These are phyloP conservation scores for Drosophila mimetica DNA, from an alignment of 2,888 invertebrate species.

Conservation along the genomic window DNA sequence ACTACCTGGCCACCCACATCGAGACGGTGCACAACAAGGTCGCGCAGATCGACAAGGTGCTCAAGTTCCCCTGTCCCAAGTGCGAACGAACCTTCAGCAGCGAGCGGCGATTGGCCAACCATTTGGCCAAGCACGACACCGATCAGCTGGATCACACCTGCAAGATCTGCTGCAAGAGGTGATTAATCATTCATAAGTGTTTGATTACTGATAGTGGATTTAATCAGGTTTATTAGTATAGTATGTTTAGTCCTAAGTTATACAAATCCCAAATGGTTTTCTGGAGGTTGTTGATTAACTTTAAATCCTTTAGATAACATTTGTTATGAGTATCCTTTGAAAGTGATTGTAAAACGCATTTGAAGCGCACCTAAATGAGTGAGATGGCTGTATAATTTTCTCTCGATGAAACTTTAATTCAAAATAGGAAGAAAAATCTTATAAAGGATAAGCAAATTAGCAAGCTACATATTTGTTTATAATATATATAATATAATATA, in stretches of 20 bases:
- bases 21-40: slow-evolving; percentile 71
- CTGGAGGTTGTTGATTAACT: no score
- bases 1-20: slow-evolving; percentile 71
- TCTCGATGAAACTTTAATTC: no score
- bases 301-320: no score
- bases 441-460: neutral
- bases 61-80: slow-evolving; percentile 65
- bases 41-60: slow-evolving; percentile 59
- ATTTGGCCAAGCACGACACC: slow-evolving; percentile 65
- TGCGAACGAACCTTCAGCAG: slow-evolving; percentile 71
- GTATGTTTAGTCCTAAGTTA: no score
- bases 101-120: slow-evolving; percentile 61
- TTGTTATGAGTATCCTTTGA: no score
- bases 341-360: no score
- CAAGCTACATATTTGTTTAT: no score
- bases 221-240: neutral
- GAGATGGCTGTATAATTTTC: neutral
- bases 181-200: no score
- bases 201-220: neutral
- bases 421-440: no score
- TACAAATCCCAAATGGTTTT: no score
- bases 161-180: slow-evolving; percentile 67
- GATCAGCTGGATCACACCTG: slow-evolving; percentile 69
- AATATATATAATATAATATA: no score
- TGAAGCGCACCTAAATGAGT: neutral